Evolutionary conservation across 2,113 vertebrate genomes (phyloP), one percentile per base, ranked within the genome.

Genomic region (Grammomys surdaster): DNA sequence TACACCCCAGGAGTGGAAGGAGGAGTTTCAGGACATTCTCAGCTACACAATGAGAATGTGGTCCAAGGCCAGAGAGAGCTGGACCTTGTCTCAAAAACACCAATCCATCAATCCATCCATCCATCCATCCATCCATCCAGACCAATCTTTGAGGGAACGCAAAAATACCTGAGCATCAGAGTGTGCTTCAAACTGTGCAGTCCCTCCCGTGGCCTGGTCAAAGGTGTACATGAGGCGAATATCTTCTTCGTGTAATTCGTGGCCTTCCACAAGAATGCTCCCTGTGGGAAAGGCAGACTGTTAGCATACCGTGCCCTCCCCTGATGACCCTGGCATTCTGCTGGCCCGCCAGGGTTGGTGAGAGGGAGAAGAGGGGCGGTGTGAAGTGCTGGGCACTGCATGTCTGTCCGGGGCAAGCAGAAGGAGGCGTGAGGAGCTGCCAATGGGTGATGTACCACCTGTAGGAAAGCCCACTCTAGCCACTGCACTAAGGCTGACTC

Each of bases 181-280:
- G 98, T 99, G 99, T 0, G 99, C 99, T 98, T 99, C 99, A 20
- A 99, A 99, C 67, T 99, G 99, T 0, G 98, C 67, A 51, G 98
- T 98, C 5, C 97, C 98, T 93, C 97, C 99, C 31, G 98, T 95
- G 48, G 96, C 97, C 98, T 99, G 99, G 92, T 99, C 98, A 81
- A 99, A 99, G 54, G 98, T 98, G 95, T 99, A 99, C 98, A 99
- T 99, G 95, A 99, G 98, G 67, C 99, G 99, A 89, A 99, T 98
- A 89, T 99, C 99, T 36, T 99, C 99, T 72, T 98, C 99, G 1
- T 99, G 99, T 28, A 99, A 98, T n/a, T 99, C 99, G 0, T 99
- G 99, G 19, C 99, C 99, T 60, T 99, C 99, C 75, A 99, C 99
- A 70, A 98, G 48, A 80, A 99, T 99, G 95, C 98, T 98, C 28